Base-by-base conservation (phyloP, 2,113 vertebrate species). In the Sterrhoptilus dennistouni region DNA sequence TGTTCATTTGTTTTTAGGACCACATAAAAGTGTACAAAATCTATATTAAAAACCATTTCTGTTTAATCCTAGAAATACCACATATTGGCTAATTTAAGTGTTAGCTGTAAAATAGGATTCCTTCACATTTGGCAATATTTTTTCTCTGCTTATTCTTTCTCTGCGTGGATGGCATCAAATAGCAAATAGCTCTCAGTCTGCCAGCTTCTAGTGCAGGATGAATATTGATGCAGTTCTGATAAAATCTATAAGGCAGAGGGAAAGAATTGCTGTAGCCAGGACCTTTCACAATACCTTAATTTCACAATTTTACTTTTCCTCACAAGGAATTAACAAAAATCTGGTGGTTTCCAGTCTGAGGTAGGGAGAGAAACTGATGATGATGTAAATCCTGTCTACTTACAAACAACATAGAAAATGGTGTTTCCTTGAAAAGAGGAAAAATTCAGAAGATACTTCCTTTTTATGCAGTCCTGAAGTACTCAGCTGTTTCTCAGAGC, bases 91-190 rank as follows among this genome's bases (percentile, higher is more conserved):
- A 69, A 77, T 87, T 60, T 75, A 90, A 76, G 18, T 40, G 29
- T 72, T 70, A 92, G 22, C 52, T 79, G 4, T 83, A 38, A 89
- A 87, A 36, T 15, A 89, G 31, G 45, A 52, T 77, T 83, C 38
- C 33, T 70, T 74, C 40, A 56, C 7, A n/a, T 72, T 65, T 87
- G 75, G 28, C 56, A 87, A 2, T 76, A 49, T 56, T 84, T 83
- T 93, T 89, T 69, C 42, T 83, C 52, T 92, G 72, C 44, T 92
- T 77, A 78, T 93, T 87, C 69, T n/a, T 89, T 85, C 40, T 60
- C 57, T 84, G 70, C 2, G 5, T 83, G 66, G 66, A 72, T 80
- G 52, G 47, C 44, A 86, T 64, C 44, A 83, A 86, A 75, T 9
- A 69, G 76, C 72, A 87, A 93, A 83, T 22, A 76, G 45, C 45